phyloP scores from a whole-genome alignment of 1,140 invertebrate genomes.

The Drosophila obscura region DNA sequence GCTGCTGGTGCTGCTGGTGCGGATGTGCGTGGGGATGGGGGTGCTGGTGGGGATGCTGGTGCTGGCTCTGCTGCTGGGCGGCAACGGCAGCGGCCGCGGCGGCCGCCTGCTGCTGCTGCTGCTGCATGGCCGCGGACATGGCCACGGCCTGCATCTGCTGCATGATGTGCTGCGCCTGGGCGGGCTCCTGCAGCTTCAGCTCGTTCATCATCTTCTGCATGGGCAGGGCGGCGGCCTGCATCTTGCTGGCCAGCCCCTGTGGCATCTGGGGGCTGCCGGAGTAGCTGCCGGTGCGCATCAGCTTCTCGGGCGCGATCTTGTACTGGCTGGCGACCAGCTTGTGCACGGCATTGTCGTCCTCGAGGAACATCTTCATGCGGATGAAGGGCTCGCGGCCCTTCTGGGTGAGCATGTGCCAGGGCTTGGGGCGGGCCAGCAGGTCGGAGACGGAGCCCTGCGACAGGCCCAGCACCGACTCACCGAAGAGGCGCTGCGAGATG shows the following conservation, averaged over 20 bases:
- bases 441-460: slow-evolving; percentile 98
- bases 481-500: slow-evolving; percentile 98
- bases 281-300: slow-evolving; percentile 97
- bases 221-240: slow-evolving; percentile 86
- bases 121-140: slow-evolving; percentile 85
- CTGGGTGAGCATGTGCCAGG: slow-evolving; percentile 98
- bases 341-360: slow-evolving; percentile 98
- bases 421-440: slow-evolving; percentile 96
- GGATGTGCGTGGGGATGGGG: slow-evolving; percentile 87
- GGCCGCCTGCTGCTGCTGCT: slow-evolving; percentile 85
- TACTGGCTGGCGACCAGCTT: slow-evolving; percentile 98
- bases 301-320: slow-evolving; percentile 97
- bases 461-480: slow-evolving; percentile 97
- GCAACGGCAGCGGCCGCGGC: slow-evolving; percentile 84
- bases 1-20: slow-evolving; percentile 86
- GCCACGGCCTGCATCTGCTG: slow-evolving; percentile 85
- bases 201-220: slow-evolving; percentile 90
- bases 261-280: slow-evolving; percentile 91
- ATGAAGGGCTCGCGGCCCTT: slow-evolving; percentile 99
- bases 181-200: slow-evolving; percentile 88
- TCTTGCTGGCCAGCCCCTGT: slow-evolving; percentile 89
- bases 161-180: slow-evolving; percentile 89
- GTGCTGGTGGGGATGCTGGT: slow-evolving; percentile 86
- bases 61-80: slow-evolving; percentile 85
- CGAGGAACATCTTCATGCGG: slow-evolving; percentile 98